Percentiles rank a stretch among this genome's conserved stretches.
Conservation (phyloP, 1,140 invertebrate species). For the Lepidurus packardi region DNA sequence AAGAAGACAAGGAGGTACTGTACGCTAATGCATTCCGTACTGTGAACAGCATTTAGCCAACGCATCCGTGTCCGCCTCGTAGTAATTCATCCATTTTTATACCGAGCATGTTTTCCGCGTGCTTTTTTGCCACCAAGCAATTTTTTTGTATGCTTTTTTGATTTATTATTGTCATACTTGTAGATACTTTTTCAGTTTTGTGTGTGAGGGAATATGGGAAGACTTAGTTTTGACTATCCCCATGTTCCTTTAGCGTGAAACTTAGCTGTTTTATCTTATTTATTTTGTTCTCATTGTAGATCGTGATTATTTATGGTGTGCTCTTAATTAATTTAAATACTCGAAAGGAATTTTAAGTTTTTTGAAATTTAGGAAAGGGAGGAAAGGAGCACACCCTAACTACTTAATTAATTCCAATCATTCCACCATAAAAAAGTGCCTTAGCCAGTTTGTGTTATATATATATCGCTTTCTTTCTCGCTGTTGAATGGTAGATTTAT, state of each 20-base stretch:
- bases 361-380: not conserved
- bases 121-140: slow-evolving; percentile 5
- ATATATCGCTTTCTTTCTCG: not conserved
- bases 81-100: not conserved
- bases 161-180: not conserved
- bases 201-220: not conserved
- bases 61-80: slow-evolving; percentile 12
- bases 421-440: slow-evolving; percentile 3
- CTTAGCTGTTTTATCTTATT: too few relatives aligned
- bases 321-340: not conserved
- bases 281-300: too few relatives aligned
- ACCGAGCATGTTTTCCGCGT: not conserved
- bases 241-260: too few relatives aligned
- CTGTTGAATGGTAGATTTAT: not conserved
- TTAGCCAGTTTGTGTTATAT: not conserved
- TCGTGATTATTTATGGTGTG: not conserved
- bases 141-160: slow-evolving; percentile 27
- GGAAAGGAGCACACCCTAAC: slow-evolving; percentile 8
- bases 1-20: slow-evolving; percentile 28
- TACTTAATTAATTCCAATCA: slow-evolving; percentile 9
- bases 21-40: slow-evolving; percentile 5
- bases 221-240: not conserved
- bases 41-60: slow-evolving; percentile 16
- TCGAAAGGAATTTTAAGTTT: not conserved
- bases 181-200: not conserved